Conservation (phyloP, 1,140 invertebrate genomes). For the Parasteatoda tepidariorum region DNA sequence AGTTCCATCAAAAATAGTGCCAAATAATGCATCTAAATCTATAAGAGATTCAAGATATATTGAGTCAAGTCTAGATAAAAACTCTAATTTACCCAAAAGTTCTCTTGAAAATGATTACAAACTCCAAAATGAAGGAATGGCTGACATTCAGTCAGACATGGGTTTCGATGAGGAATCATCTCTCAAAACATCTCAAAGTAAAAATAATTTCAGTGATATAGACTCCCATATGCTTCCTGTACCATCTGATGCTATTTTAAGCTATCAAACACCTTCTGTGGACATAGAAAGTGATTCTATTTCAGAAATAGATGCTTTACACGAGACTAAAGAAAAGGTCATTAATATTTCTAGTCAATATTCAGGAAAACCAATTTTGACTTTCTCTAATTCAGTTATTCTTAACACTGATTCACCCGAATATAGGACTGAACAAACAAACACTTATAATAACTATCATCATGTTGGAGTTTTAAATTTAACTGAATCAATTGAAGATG, state of each 20-base stretch:
- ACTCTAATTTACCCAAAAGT: too few species aligned
- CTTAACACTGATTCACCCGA: not conserved
- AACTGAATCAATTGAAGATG: not conserved
- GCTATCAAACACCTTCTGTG: constrained; percentile 6
- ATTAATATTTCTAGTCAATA: constrained; percentile 6
- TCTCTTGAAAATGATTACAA: not conserved
- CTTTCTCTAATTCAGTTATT: not conserved
- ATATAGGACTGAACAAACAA: not conserved
- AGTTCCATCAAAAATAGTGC: not conserved
- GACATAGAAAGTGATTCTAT: not conserved
- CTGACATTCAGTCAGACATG: not conserved
- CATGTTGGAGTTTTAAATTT: constrained; percentile 22
- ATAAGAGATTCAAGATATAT: constrained; percentile 19
- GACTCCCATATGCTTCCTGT: constrained; percentile 12
- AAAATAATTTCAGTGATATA: constrained; percentile 45
- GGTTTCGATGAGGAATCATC: not conserved
- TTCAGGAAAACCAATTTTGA: constrained; percentile 2
- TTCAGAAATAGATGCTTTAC: not conserved
- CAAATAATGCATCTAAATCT: constrained; percentile 1
- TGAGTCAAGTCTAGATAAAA: not conserved
- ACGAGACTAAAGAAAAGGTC: not conserved
- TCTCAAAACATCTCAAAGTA: not conserved
- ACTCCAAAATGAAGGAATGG: not conserved
- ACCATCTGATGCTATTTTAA: constrained; percentile 42
- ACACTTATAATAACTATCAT: constrained; percentile 8